Conservation (phyloP, 2,113 vertebrate genomes). For the Myotis yumanensis region DNA sequence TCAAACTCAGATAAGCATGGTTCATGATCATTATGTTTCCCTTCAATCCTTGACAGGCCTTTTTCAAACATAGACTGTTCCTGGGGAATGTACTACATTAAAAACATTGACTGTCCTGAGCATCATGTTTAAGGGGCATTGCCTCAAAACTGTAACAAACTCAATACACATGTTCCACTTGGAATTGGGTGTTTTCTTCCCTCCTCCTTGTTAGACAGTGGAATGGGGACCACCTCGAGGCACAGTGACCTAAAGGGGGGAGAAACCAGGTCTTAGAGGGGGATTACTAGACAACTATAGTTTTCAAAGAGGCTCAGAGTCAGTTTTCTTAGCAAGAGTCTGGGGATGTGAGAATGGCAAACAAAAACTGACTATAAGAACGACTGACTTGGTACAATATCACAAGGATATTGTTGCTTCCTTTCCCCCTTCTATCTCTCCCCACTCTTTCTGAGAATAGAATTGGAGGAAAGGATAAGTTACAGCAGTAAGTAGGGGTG, state of each 20-base stretch:
- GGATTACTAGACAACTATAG: fast-evolving
- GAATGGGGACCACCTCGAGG: neutral
- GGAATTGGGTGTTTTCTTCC: neutral
- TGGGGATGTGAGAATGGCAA: neutral
- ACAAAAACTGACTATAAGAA: neutral
- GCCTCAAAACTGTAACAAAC: neutral
- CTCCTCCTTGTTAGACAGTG: neutral
- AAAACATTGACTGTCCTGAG: neutral
- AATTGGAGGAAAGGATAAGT: neutral
- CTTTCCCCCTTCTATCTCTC: neutral
- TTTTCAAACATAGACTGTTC: neutral
- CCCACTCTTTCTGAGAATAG: neutral
- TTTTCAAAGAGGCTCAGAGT: neutral
- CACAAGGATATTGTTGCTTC: neutral
- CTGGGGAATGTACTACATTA: neutral
- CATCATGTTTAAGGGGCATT: too few relatives aligned
- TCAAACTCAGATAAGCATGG: neutral
- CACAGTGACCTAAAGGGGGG: neutral
- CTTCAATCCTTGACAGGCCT: neutral
- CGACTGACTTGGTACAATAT: neutral
- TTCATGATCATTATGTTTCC: neutral
- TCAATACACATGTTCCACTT: neutral
- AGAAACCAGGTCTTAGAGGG: neutral
- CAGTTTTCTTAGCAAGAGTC: neutral
- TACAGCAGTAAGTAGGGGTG: fast-evolving